These are phyloP conservation scores for Pentamera pediparva DNA, from an alignment of 53 echinoderm and acorn worm species.

Conservation along the genomic window DNA sequence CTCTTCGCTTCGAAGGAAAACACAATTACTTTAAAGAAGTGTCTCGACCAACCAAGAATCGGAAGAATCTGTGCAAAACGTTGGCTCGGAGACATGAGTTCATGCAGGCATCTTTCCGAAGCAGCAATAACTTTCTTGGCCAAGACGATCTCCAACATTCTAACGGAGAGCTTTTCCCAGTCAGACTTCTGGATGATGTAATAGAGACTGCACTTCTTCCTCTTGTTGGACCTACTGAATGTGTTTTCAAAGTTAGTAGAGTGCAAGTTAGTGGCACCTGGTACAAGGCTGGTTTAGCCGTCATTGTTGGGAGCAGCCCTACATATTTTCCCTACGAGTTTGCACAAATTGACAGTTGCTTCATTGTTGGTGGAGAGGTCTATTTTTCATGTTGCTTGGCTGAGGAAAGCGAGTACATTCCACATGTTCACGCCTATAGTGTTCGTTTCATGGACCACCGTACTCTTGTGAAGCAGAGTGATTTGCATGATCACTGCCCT, in stretches of 20 bases:
- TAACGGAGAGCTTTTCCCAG: constrained; percentile 2
- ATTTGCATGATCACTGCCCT: no score
- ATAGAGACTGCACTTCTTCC: not conserved
- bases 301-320: not conserved
- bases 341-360: not conserved
- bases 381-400: not conserved
- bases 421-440: not conserved
- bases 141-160: not conserved
- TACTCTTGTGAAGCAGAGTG: not conserved
- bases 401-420: not conserved
- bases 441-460: not conserved
- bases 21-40: constrained; percentile 12
- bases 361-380: not conserved
- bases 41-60: constrained; percentile 16
- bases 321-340: not conserved
- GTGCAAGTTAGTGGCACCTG: not conserved
- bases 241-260: not conserved
- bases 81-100: constrained; percentile 13
- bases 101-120: constrained; percentile 15
- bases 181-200: not conserved
- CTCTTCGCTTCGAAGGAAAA: constrained; percentile 13
- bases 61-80: constrained; percentile 22
- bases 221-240: not conserved
- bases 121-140: not conserved
- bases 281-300: not conserved